These are phyloP conservation scores for Chrysaora quinquecirrha DNA, from an alignment of 30 jellyfish, hydroid and myxozoan genomes.

Conservation along the genomic window DNA sequence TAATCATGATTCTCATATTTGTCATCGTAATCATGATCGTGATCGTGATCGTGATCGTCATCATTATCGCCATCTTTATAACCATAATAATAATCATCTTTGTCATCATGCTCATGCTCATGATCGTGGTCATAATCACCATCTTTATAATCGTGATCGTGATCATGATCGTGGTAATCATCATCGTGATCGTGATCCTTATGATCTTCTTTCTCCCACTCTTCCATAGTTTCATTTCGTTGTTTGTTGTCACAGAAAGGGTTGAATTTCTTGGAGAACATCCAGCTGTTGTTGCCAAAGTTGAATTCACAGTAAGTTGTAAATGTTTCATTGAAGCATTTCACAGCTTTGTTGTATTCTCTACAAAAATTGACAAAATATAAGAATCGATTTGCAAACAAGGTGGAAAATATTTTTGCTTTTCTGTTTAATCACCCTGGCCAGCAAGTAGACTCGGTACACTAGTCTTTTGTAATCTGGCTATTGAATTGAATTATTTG, in stretches of 20 bases:
- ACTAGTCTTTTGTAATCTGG: no score
- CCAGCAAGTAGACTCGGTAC: no score
- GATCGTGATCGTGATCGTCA: conserved; percentile 12
- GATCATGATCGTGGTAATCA: conserved; percentile 12
- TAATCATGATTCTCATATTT: neutral
- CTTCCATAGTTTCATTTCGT: neutral
- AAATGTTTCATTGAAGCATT: neutral
- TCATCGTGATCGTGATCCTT: neutral
- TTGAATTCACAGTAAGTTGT: neutral
- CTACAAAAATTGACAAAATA: no score
- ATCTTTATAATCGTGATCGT: neutral
- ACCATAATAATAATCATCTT: conserved; percentile 1
- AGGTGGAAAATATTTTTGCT: no score
- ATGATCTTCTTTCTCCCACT: neutral
- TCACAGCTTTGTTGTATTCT: neutral
- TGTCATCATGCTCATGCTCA: conserved; percentile 2
- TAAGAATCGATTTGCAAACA: no score
- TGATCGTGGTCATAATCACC: neutral
- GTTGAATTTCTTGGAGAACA: neutral
- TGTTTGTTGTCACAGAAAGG: conserved; percentile 3
- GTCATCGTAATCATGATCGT: conserved; percentile 4
- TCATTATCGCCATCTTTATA: neutral
- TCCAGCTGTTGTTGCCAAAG: neutral
- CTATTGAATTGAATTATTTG: no score
- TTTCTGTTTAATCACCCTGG: no score